phyloP scores from a whole-genome alignment of 2,797 vertebrate genomes.

The Phrynocephalus forsythii region DNA sequence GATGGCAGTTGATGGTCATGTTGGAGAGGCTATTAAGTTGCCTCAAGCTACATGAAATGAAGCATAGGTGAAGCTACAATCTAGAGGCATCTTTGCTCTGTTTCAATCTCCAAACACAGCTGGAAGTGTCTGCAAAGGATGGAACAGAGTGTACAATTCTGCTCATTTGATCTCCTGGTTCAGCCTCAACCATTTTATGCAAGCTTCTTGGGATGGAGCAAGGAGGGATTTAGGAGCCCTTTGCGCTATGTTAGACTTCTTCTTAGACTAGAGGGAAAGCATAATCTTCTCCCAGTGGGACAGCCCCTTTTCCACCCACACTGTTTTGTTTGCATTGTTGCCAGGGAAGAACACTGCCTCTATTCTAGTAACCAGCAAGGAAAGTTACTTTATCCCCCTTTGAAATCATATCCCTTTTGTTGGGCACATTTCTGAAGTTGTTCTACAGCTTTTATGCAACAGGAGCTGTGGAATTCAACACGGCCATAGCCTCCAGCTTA shows the following conservation, averaged over 20 bases:
- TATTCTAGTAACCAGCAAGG: constrained; percentile 70
- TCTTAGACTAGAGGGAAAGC: constrained; percentile 22
- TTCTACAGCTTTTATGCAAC: constrained; percentile 75
- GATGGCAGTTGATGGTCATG: no score
- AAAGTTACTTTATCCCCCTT: constrained; percentile 74
- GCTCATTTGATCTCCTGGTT: background rate
- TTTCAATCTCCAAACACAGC: background rate
- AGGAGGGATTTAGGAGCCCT: background rate
- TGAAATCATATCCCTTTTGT: constrained; percentile 83
- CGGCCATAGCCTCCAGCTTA: constrained; percentile 74
- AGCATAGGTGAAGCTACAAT: background rate
- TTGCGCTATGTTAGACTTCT: constrained; percentile 42
- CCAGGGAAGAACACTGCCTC: constrained; percentile 70
- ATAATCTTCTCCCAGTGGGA: constrained; percentile 41
- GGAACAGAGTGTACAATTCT: background rate
- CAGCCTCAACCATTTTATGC: constrained; percentile 31
- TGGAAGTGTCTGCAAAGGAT: background rate
- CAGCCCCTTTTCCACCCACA: constrained; percentile 62
- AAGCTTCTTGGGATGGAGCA: constrained; percentile 18
- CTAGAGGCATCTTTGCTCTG: background rate
- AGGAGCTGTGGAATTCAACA: constrained; percentile 78
- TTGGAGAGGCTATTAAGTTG: no score
- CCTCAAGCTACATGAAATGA: background rate
- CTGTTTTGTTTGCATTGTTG: constrained; percentile 77
- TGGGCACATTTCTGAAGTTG: constrained; percentile 75